A percentile compares a stretch with the other conserved stretches of the same genome.
phyloP scores from a whole-genome alignment of 1,140 invertebrate genomes.

The Mycetomoellerius zeteki region DNA sequence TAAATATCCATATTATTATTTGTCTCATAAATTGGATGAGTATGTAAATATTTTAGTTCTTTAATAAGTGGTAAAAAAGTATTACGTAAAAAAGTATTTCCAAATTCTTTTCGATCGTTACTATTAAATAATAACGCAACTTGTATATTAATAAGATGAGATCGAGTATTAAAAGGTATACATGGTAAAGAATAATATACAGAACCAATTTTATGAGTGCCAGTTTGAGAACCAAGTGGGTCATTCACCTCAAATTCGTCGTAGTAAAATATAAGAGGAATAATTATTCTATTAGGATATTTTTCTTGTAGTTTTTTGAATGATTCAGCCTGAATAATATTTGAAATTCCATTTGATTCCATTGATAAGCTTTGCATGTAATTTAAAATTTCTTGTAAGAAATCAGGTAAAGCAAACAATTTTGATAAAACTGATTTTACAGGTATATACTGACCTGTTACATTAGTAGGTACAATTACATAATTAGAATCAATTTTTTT shows the following conservation, averaged over 20 bases:
- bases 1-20: constrained; percentile 1
- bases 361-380: no score
- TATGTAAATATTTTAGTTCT: constrained; percentile 12
- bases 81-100: not conserved
- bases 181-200: constrained; percentile 24
- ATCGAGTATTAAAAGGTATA: not conserved
- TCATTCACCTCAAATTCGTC: constrained; percentile 8
- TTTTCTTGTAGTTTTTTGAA: constrained; percentile 23
- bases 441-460: not conserved
- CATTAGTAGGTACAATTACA: not conserved
- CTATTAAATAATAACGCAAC: constrained; percentile 21
- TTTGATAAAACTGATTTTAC: not conserved
- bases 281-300: constrained; percentile 6
- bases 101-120: constrained; percentile 12
- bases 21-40: not conserved
- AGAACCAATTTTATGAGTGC: constrained; percentile 6
- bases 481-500: not conserved
- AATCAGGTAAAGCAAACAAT: not conserved
- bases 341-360: constrained; percentile 14
- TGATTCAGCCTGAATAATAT: not conserved
- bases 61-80: constrained; percentile 7
- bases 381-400: no score
- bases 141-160: constrained; percentile 5
- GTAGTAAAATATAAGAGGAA: constrained; percentile 25
- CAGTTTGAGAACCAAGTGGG: not conserved